Base-by-base conservation (phyloP, 2,113 vertebrate species). In the Rissa tridactyla region DNA sequence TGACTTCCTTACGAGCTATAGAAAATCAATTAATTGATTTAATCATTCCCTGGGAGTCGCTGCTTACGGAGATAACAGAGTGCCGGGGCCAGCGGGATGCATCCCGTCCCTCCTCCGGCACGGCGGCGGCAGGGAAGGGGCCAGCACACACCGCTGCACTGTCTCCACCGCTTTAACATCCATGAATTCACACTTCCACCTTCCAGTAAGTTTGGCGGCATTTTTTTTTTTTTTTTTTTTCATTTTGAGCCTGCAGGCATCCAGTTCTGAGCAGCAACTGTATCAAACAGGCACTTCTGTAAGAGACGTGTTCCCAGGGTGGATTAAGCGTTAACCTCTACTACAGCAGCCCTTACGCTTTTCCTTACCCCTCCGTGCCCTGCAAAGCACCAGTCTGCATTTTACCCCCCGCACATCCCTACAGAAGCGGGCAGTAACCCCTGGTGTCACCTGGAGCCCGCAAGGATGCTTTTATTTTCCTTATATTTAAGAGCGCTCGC, bases 11-110 rank as follows among this genome's bases (percentile, higher is more conserved):
- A 83, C 36, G 72, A 95, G 96, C 95, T 93, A 96, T 92, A 92
- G 94, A 94, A 90, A 97, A 97, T 93, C 96, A 96, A 97, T 97
- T 96, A 96, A 97, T 97, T 94, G 96, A 93, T 96, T 81, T 94
- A 95, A 94, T 96, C 94, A 55, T 92, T 91, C 96, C 92, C 90
- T 46, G 46, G 83, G 78, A 95, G 66, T 75, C 9, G 1, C 65
- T 95, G 89, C 77, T 89, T 77, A 42, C 1, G 34, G 94, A 86
- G 93, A 89, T 95, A 94, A 96, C 78, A 23, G 76, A 95, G 75
- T 15, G 46, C 55, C 7, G 6, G 38, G 82, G 78, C 64, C 81
- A 91, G 75, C 13, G 11, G 83, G 86, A 66, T 10, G 62, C 61
- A 80, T 73, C 83, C 69, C 16, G 71, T 80, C 77, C 55, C 78